Evolutionary conservation across 2,888 invertebrate genomes (phyloP), one percentile per base, ranked within the genome.

Genomic region (Harpagoxenus sublaevis): DNA sequence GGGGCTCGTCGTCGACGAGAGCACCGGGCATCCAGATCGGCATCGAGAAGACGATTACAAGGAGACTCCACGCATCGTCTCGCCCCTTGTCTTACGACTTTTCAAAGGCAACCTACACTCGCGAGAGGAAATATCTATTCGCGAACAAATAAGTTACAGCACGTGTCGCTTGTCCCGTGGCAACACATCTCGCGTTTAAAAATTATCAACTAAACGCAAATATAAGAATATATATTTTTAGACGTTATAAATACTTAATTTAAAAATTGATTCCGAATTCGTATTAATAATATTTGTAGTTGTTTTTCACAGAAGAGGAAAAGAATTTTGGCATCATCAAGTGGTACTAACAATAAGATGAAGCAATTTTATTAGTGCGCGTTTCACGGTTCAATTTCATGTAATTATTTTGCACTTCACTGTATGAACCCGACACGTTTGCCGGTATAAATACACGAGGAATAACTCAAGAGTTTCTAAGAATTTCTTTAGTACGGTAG

Each of bases 1-100:
- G 87, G 84, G 70, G 74, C 78, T 70, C 62, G 55, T 79, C 66
- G 66, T 77, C 35, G 57, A 81, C 81, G 55, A 55, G 70, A 62
- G 74, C 83, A 68, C 45, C 71, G 77, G 75, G 73, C 62, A 86
- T 63, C 73, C 75, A 66, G 45, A 86, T 57, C 51, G 81, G 28
- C 66, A 73, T 77, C 84, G 78, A 1, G n/a, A 78, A 74, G 23
- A 42, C 51, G 31, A 70, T 73, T 63, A 42, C 45, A 53, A 66
- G 53, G 8, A 48, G 39, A 9, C 55, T 28, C 51, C 23, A 45
- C 42, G 15, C 2, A 28, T 39, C 57, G 9, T 23, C 1, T 6
- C 6, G n/a, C 4, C 31, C 48, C 10, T 60, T 60, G 57, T 71
- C 57, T 48, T 2, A 23, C 31, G 68, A 45, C 39, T 28, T 35